A percentile compares a stretch with the other conserved stretches of the same genome.
These are phyloP conservation scores for Zaprionus kolodkinae DNA, from an alignment of 1,140 invertebrate species.

Conservation along the genomic window DNA sequence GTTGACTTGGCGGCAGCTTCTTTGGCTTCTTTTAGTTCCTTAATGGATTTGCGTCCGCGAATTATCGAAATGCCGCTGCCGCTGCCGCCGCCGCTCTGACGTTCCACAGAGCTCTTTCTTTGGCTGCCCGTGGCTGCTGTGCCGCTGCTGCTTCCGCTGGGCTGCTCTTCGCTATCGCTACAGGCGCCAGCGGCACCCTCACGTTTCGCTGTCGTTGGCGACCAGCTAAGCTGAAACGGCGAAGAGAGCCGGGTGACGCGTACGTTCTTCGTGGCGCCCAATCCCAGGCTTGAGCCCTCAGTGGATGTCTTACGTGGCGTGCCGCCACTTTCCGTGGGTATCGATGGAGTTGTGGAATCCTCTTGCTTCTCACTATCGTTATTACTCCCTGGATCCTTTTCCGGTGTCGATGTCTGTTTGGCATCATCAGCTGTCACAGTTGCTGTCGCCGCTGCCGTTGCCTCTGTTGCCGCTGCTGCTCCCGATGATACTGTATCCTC, in stretches of 20 bases:
- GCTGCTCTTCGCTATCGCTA: constrained; percentile 1
- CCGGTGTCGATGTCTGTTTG: constrained; percentile 6
- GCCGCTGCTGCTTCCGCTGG: constrained; percentile 37
- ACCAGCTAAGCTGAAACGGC: constrained; percentile 48
- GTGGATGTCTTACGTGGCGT: constrained; percentile 19
- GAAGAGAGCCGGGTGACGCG: constrained; percentile 75
- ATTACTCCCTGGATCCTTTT: constrained; percentile 20
- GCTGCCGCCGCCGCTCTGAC: constrained; percentile 17
- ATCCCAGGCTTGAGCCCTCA: constrained; percentile 19
- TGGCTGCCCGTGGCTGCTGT: constrained; percentile 32
- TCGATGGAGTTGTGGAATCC: not conserved
- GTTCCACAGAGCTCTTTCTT: constrained; percentile 57
- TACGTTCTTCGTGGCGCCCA: constrained; percentile 39
- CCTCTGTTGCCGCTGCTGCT: not conserved
- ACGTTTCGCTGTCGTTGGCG: constrained; percentile 48
- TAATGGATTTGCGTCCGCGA: constrained; percentile 79
- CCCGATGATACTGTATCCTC: not conserved
- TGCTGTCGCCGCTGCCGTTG: constrained; percentile 5
- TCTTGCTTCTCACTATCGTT: constrained; percentile 1
- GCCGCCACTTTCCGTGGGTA: constrained; percentile 21
- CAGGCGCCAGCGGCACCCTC: not conserved
- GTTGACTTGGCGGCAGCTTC: constrained; percentile 50
- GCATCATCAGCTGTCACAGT: constrained; percentile 2
- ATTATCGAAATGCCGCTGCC: constrained; percentile 37
- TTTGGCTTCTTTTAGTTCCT: constrained; percentile 75